Base-by-base conservation (phyloP, 2,797 vertebrate genomes). In the Pseudotriccus pelzelni region DNA sequence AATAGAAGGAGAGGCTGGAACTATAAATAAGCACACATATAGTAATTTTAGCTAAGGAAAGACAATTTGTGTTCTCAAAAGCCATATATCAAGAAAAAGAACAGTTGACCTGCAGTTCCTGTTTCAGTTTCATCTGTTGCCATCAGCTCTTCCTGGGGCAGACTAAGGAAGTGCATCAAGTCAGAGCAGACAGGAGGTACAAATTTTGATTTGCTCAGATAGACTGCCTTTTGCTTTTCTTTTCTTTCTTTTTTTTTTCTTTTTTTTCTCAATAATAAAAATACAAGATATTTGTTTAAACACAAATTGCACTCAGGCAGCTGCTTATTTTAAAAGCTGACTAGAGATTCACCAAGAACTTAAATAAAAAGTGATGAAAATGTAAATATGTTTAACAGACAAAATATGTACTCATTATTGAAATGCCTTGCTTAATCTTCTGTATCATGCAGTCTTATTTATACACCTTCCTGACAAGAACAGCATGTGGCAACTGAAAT, bases 201-300 rank as follows among this genome's bases (percentile, higher is more conserved):
- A 74, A 64, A 39, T 46, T 55, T 20, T 76, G 7, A 67, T 37
- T 25, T 66, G 0, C 12, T 63, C 8, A 68, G 41, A 28, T 10
- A 37, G 17, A 30, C 3, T 19, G 4, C 3, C 32, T 70, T 63
- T 34, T 6, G 0, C 17, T 58, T 32, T 6, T 0, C 12, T 24
- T n/a, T 37, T 37, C 10, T 37, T 37, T 37, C 8, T 2, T 37
- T 63, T n/a, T 17, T 49, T 58, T n/a, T 2, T 34, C 56, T 63
- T n/a, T 17, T 49, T 58, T n/a, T 2, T 34, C 56, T 22, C 10
- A 30, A 18, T 21, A 0, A 90, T 37, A 23, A 70, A 92, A 72
- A 36, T 12, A 27, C 6, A 70, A 70, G 1, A 14, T 52, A 10
- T 62, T 92, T 68, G 10, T 87, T 87, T 41, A 81, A 53, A 81